Conservation (phyloP, 2,888 invertebrate genomes). For the Notocelia uddmanniana region DNA sequence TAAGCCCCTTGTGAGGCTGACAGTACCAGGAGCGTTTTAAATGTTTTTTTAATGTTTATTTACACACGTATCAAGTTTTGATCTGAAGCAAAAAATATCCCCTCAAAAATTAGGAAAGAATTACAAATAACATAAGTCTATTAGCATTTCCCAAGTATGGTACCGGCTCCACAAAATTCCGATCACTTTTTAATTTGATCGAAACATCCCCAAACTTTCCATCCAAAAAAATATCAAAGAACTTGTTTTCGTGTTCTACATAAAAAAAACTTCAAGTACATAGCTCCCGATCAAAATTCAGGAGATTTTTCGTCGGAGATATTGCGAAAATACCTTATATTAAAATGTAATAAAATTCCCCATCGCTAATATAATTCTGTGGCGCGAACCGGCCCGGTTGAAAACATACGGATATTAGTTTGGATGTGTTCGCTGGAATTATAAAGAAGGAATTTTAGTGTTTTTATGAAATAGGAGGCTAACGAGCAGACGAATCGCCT, state of each 20-base stretch:
- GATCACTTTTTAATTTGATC: conserved; percentile 42
- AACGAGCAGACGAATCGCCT: no score
- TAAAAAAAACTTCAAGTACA: conserved; percentile 53
- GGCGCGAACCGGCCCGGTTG: conserved; percentile 60
- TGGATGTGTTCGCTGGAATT: conserved; percentile 12
- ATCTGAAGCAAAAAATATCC: neutral
- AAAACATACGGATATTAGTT: conserved; percentile 53
- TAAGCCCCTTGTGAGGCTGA: no score
- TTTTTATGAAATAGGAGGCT: no score
- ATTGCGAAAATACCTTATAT: conserved; percentile 75
- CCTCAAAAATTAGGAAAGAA: neutral
- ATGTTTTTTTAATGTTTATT: no score
- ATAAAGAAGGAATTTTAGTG: no score
- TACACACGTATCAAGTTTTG: no score
- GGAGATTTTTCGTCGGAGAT: conserved; percentile 65
- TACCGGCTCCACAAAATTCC: conserved; percentile 12
- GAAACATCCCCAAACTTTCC: conserved; percentile 47
- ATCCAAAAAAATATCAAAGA: conserved; percentile 61
- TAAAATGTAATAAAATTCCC: conserved; percentile 79
- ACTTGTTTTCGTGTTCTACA: conserved; percentile 56
- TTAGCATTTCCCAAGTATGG: conserved; percentile 18
- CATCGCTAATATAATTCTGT: conserved; percentile 73
- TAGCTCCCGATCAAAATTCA: conserved; percentile 62
- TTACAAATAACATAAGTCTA: neutral
- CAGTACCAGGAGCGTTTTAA: no score